Evolutionary conservation across 2,888 invertebrate genomes (phyloP).

Genomic region (Lasioglossum pauxillum): DNA sequence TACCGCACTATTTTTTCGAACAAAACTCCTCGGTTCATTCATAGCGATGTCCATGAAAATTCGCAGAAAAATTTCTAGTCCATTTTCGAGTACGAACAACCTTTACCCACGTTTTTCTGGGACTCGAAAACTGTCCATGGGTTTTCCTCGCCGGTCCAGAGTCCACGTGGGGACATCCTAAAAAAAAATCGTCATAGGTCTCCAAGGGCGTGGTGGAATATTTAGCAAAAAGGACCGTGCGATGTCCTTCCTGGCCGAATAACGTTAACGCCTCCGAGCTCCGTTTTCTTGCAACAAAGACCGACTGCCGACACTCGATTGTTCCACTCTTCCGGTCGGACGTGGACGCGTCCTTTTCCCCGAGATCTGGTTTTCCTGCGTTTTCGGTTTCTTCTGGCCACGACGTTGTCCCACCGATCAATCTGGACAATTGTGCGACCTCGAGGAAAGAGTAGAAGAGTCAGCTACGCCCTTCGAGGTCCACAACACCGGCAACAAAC

Average conservation of each 20-base stretch:
- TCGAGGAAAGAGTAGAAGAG: slow-evolving; percentile 36
- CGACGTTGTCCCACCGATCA: slow-evolving; percentile 46
- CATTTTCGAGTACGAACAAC: not conserved
- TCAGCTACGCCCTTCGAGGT: slow-evolving; percentile 42
- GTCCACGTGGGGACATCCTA: not conserved
- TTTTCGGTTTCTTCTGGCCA: slow-evolving; percentile 35
- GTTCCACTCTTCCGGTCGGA: slow-evolving; percentile 75
- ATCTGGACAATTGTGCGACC: slow-evolving; percentile 47
- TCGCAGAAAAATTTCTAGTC: not conserved
- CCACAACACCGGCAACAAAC: not conserved
- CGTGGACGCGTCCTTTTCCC: slow-evolving; percentile 48
- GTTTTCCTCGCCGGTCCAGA: slow-evolving; percentile 33
- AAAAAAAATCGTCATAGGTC: slow-evolving; percentile 36
- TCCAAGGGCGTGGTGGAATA: slow-evolving; percentile 66
- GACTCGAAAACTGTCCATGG: not conserved
- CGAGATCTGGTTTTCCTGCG: slow-evolving; percentile 64
- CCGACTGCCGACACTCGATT: slow-evolving; percentile 60
- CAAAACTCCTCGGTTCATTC: too few species aligned
- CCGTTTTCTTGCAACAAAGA: slow-evolving; percentile 68
- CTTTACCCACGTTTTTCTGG: not conserved
- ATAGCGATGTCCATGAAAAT: not conserved
- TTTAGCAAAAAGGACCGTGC: slow-evolving; percentile 57
- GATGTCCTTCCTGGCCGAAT: slow-evolving; percentile 49
- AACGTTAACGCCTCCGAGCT: slow-evolving; percentile 76
- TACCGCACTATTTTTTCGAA: too few species aligned